Conservation (phyloP, 2,797 vertebrate genomes). For the Peromyscus aztecus region DNA sequence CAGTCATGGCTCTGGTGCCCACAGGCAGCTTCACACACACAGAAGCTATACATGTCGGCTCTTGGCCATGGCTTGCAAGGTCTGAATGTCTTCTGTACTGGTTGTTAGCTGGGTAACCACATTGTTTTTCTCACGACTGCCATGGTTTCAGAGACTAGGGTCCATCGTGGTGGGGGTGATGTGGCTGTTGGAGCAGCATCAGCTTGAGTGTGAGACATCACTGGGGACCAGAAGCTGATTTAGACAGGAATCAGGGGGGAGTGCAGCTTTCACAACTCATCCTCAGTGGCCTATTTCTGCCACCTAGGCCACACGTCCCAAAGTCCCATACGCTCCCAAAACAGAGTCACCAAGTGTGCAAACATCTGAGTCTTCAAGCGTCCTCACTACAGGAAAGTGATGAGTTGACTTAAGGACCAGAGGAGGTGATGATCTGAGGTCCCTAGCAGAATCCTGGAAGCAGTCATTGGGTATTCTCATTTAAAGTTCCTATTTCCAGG, state of each 20-base stretch:
- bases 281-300: too few relatives aligned
- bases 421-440: neutral
- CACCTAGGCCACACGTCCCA: neutral
- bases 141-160: neutral
- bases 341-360: neutral
- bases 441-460: neutral
- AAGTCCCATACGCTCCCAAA: neutral
- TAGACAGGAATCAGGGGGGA: too few relatives aligned
- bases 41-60: neutral
- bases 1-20: neutral
- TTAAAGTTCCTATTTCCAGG: neutral
- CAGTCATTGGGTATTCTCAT: neutral
- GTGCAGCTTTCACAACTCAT: fast-evolving
- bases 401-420: neutral
- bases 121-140: neutral
- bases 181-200: neutral
- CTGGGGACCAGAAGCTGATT: neutral
- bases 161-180: neutral
- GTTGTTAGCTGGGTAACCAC: neutral
- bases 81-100: neutral
- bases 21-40: fast-evolving
- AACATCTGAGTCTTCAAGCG: neutral
- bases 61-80: neutral
- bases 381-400: neutral
- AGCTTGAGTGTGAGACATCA: too few relatives aligned